A percentile compares a stretch with the other conserved stretches of the same genome.
phyloP scores from a whole-genome alignment of 2,888 invertebrate genomes.

The Meteorus colon region DNA sequence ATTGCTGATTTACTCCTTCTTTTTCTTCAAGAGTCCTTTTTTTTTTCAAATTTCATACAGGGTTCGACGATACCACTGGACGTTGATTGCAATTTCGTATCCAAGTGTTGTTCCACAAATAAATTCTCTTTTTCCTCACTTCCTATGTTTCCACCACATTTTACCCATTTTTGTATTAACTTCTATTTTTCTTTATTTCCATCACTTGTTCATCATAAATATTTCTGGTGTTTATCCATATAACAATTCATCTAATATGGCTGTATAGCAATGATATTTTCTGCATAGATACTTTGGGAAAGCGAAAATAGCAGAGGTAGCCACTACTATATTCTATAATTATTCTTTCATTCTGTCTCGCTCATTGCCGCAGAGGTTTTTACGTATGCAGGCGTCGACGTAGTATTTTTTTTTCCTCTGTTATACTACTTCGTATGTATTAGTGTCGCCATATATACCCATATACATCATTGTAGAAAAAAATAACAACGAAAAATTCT shows the following conservation, averaged over 20 bases:
- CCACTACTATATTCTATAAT: constrained; percentile 15
- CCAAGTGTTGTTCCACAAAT: neutral
- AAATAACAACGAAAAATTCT: constrained; percentile 2
- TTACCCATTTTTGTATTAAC: neutral
- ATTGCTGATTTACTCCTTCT: neutral
- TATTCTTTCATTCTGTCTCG: constrained; percentile 5
- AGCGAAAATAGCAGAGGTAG: neutral
- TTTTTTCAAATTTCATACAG: neutral
- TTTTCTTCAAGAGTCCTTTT: neutral
- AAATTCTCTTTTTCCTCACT: neutral
- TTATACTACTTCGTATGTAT: constrained; percentile 1
- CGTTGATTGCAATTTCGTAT: neutral
- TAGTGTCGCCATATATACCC: constrained; percentile 20
- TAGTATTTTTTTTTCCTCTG: constrained; percentile 27
- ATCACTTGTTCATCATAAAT: neutral
- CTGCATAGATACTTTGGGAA: neutral
- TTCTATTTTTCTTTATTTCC: neutral
- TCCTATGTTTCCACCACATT: neutral
- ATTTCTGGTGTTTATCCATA: neutral
- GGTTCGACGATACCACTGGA: neutral
- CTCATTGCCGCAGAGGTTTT: neutral
- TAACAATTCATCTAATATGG: neutral
- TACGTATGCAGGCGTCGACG: constrained; percentile 30
- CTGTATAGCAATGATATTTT: neutral
- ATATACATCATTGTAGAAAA: constrained; percentile 11